phyloP scores from a whole-genome alignment of 2,113 vertebrate species.

The Bos javanicus region DNA sequence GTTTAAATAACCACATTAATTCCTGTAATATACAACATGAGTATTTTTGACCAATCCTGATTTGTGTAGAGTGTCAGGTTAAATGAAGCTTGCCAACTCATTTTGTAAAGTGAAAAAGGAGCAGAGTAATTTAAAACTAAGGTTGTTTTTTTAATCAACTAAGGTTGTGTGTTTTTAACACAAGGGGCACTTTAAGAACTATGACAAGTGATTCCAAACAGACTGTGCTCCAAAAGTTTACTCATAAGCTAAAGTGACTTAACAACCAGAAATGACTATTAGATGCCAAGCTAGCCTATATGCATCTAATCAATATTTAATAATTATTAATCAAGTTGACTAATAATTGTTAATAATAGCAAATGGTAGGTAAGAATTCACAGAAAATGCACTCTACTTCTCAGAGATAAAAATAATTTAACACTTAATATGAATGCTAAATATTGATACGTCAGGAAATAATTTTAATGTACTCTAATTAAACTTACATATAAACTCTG shows the following conservation, averaged over 20 bases:
- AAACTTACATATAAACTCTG: neutral
- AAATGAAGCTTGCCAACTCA: neutral
- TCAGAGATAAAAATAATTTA: neutral
- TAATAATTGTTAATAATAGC: neutral
- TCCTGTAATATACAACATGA: neutral
- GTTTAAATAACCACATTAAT: neutral
- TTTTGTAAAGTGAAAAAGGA: conserved; percentile 19
- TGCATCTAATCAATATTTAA: neutral
- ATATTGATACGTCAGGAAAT: conserved; percentile 5
- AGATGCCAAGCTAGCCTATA: neutral
- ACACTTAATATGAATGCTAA: neutral
- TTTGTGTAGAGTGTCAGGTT: neutral
- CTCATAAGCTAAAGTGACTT: neutral
- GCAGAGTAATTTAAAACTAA: neutral
- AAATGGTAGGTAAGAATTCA: neutral
- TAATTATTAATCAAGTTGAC: neutral
- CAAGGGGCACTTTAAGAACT: neutral
- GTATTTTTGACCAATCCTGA: neutral
- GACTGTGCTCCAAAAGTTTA: neutral
- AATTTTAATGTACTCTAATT: neutral
- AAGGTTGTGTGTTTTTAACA: no score
- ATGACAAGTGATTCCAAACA: neutral
- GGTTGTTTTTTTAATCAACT: neutral
- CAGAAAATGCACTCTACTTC: conserved; percentile 11
- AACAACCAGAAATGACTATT: neutral